These are phyloP conservation scores for Cryptotis parvus DNA, from an alignment of 2,113 vertebrate species.

Conservation along the genomic window DNA sequence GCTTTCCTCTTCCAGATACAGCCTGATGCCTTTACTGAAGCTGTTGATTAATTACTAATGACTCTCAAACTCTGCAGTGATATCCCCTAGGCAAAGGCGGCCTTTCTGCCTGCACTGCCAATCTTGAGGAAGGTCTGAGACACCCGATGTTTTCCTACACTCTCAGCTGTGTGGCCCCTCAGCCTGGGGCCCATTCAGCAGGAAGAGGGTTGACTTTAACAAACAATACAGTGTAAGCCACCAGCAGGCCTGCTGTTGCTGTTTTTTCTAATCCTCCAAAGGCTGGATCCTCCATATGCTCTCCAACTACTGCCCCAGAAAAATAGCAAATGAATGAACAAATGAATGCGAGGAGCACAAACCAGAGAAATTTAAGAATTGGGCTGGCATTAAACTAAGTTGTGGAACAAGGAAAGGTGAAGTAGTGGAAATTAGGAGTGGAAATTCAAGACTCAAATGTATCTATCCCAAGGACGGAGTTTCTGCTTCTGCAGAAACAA, in stretches of 20 bases:
- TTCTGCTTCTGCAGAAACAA: background rate
- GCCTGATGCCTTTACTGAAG: slow-evolving; percentile 80
- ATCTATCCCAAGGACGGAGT: background rate
- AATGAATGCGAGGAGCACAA: background rate
- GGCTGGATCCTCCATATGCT: slow-evolving; percentile 80
- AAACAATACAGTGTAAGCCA: slow-evolving; percentile 71
- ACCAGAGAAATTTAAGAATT: background rate
- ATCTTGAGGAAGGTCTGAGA: slow-evolving; percentile 81
- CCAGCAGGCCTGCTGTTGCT: slow-evolving; percentile 76
- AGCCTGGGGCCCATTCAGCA: slow-evolving; percentile 65
- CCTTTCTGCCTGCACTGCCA: slow-evolving; percentile 75
- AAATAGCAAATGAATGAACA: slow-evolving; percentile 46
- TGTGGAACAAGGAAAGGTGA: background rate
- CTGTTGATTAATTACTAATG: slow-evolving; percentile 85
- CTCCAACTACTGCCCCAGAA: slow-evolving; percentile 30
- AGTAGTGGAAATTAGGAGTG: background rate
- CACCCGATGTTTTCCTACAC: slow-evolving; percentile 72
- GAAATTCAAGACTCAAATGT: background rate
- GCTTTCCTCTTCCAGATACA: slow-evolving; percentile 62
- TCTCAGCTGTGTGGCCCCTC: slow-evolving; percentile 48
- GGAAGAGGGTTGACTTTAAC: slow-evolving; percentile 73
- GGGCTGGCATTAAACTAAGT: background rate
- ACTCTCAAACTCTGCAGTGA: slow-evolving; percentile 63
- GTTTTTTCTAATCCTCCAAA: slow-evolving; percentile 77
- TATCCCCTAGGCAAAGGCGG: slow-evolving; percentile 72